Base-by-base conservation (phyloP, 2,888 invertebrate genomes). In the Hydrotaea cyrtoneurina region DNA sequence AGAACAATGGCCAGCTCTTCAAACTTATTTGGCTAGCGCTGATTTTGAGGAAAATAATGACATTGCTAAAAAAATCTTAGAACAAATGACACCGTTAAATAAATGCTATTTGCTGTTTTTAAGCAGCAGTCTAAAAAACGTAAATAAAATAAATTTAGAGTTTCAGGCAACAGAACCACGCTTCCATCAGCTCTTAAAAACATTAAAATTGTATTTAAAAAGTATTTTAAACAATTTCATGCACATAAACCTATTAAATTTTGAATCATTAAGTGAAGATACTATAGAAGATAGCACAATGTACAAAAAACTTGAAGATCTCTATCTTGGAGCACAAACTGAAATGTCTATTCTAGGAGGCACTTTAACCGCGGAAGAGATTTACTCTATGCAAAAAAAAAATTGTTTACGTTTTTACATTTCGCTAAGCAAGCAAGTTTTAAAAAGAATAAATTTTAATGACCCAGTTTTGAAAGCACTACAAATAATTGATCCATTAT, bases 391-490 rank as follows among this genome's bases (percentile, higher is more conserved):
- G 59, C 59, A 46, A 46, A 59, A 59, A 46, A 59, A 59, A 59
- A 59, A 59, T 59, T 59, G 59, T 59, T 59, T 59, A 59, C 59
- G 59, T 59, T 59, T 59, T 23, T 59, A 59, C 59, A 59, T 59
- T 59, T 59, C 59, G 21, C 23, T 59, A 23, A 59, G 23, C 59
- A 59, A 23, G 26, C 23, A 59, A 23, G 23, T 59, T 59, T 59
- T 59, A 59, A 59, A 59, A 59, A 21, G 59, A 59, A 59, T 59
- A 59, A 46, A 46, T 46, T 46, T 46, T 46, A 46, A 46, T 3
- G 46, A 46, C 31, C 31, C 31, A 2, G 31, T 31, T 31, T 31
- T 31, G 31, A 31, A 31, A 31, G 31, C 31, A 31, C 46, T 46
- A 46, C 46, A 46, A 46, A 46, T 46, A 46, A 46, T 46, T 46